phyloP scores from a whole-genome alignment of 2,113 vertebrate species.

The Labeo catla region DNA sequence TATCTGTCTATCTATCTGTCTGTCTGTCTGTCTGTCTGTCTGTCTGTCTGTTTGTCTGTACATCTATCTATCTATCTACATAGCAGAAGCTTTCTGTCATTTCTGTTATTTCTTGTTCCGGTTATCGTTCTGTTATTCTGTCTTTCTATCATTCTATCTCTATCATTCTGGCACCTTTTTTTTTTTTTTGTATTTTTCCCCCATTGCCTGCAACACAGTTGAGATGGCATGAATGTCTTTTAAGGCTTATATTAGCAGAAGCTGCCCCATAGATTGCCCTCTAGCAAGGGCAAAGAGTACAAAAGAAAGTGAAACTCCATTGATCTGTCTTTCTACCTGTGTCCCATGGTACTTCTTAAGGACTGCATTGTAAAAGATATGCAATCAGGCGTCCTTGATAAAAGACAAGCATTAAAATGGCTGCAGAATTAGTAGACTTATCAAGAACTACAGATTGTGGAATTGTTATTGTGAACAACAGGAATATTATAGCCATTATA shows the following conservation, averaged over 20 bases:
- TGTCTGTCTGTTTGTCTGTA: neutral
- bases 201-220: neutral
- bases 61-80: too few relatives aligned
- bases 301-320: conserved; percentile 11
- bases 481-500: conserved; percentile 25
- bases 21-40: neutral
- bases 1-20: neutral
- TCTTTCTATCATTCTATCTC: neutral
- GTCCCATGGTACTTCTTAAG: conserved; percentile 38
- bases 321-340: conserved; percentile 33
- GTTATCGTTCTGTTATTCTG: neutral
- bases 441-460: neutral
- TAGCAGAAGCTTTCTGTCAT: neutral
- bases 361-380: conserved; percentile 38
- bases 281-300: neutral
- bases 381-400: conserved; percentile 37
- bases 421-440: conserved; percentile 34
- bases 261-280: neutral
- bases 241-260: conserved; percentile 1
- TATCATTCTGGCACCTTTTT: neutral
- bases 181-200: neutral
- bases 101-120: too few relatives aligned
- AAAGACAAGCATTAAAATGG: conserved; percentile 6
- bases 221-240: neutral
- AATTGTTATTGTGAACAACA: conserved; percentile 28